Evolutionary conservation across 2,888 invertebrate genomes (phyloP).

Genomic region (Mimumesa dahlbomi): DNA sequence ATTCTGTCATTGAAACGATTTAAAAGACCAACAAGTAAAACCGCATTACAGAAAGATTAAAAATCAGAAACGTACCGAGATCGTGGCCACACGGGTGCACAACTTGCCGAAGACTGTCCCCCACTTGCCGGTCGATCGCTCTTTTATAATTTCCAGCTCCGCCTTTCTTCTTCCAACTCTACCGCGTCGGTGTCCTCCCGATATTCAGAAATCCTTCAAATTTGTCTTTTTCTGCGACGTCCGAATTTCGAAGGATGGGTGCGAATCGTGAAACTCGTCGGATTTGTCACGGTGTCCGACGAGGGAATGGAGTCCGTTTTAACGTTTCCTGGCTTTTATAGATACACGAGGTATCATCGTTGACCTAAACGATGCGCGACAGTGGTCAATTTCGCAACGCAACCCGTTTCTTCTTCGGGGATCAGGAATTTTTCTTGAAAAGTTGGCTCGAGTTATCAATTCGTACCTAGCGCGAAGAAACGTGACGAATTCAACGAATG

Average conservation of each 20-base stretch:
- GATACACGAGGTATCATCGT: slow-evolving; percentile 9
- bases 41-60: neutral
- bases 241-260: no score
- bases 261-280: no score
- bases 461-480: no score
- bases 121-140: slow-evolving; percentile 66
- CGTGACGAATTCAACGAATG: no score
- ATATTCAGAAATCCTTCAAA: slow-evolving; percentile 14
- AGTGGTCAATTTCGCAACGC: slow-evolving; percentile 38
- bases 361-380: slow-evolving; percentile 4
- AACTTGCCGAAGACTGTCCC: slow-evolving; percentile 75
- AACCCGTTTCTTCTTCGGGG: neutral
- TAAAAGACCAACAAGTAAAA: no score
- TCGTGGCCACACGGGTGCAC: slow-evolving; percentile 65
- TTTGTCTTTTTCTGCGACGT: no score
- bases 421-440: neutral
- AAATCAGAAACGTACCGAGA: slow-evolving; percentile 53
- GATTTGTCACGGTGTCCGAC: neutral
- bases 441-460: no score
- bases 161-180: slow-evolving; percentile 65
- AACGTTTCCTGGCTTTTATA: slow-evolving; percentile 50
- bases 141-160: slow-evolving; percentile 77
- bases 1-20: no score
- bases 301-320: neutral
- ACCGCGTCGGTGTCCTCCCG: slow-evolving; percentile 15